A percentile compares a stretch with the other conserved stretches of the same genome.
Evolutionary conservation across 2,113 vertebrate genomes (phyloP).

Genomic region (Brienomyrus brachyistius): DNA sequence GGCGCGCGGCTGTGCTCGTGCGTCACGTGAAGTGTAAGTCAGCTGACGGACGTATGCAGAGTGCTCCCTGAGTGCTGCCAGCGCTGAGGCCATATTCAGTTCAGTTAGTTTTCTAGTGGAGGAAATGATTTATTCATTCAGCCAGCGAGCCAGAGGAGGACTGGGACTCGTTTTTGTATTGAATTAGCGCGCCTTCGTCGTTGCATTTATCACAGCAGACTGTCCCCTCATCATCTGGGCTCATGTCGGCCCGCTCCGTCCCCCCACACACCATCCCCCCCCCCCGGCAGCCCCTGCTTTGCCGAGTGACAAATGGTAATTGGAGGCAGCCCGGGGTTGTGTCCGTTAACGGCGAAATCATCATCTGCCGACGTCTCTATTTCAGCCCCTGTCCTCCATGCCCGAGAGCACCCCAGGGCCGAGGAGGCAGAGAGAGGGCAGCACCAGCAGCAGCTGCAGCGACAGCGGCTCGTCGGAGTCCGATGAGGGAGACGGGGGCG

Average conservation of each 20-base stretch:
- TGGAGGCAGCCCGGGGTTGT: constrained; percentile 41
- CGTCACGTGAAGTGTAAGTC: constrained; percentile 27
- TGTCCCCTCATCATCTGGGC: constrained; percentile 20
- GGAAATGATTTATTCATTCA: constrained; percentile 34
- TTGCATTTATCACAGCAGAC: constrained; percentile 36
- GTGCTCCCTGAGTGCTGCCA: constrained; percentile 54
- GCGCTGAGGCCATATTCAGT: constrained; percentile 33
- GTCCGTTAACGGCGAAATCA: constrained; percentile 22
- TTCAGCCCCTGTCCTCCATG: constrained; percentile 81
- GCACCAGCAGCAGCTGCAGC: constrained; percentile 70
- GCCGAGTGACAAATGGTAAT: constrained; percentile 53
- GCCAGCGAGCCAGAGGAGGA: constrained; percentile 11
- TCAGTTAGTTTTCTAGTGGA: constrained; percentile 38
- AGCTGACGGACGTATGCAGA: constrained; percentile 52
- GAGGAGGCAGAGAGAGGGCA: constrained; percentile 58
- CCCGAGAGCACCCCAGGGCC: constrained; percentile 75
- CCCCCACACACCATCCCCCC: not conserved
- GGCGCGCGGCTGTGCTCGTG: not conserved
- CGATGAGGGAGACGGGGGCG: constrained; percentile 62
- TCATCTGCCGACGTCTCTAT: constrained; percentile 26
- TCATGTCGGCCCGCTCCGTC: constrained; percentile 1
- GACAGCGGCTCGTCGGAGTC: constrained; percentile 69
- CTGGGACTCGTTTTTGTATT: constrained; percentile 21
- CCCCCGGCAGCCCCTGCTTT: constrained; percentile 26
- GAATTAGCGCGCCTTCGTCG: constrained; percentile 37